Conservation (phyloP, 2,888 invertebrate species). For the Andrena chrysosceles region DNA sequence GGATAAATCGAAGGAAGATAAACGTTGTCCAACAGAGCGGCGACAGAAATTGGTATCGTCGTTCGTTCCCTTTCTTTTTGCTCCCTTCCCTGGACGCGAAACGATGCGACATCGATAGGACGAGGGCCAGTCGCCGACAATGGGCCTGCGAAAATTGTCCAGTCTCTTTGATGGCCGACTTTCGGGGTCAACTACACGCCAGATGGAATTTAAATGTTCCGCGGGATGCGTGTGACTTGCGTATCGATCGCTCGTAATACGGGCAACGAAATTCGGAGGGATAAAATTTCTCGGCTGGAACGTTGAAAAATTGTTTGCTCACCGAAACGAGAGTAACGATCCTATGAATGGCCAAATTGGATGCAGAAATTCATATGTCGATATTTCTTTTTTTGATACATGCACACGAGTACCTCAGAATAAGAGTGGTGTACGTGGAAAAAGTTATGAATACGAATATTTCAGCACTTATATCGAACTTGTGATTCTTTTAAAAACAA, state of each 20-base stretch:
- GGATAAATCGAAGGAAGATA: constrained; percentile 40
- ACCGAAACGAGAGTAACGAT: background rate
- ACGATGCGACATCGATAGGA: constrained; percentile 57
- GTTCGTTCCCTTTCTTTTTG: constrained; percentile 37
- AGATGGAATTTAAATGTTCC: background rate
- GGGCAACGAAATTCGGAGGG: background rate
- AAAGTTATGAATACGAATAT: background rate
- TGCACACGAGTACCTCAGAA: background rate
- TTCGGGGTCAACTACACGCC: background rate
- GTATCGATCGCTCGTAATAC: background rate
- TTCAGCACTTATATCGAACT: no score
- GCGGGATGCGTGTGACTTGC: background rate
- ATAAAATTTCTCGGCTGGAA: background rate
- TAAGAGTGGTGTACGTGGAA: background rate
- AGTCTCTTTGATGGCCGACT: background rate
- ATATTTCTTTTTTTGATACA: background rate
- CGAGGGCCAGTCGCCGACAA: constrained; percentile 54
- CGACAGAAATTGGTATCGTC: constrained; percentile 39
- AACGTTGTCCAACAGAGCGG: constrained; percentile 36
- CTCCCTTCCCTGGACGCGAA: constrained; percentile 47
- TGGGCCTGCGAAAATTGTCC: constrained; percentile 33
- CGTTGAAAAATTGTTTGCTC: no score
- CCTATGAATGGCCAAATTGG: background rate
- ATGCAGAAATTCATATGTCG: background rate
- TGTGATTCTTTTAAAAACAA: no score